Percentiles rank a stretch among this genome's conserved stretches.
Conservation (phyloP, 1,140 invertebrate species). For the Cephus cinctus region DNA sequence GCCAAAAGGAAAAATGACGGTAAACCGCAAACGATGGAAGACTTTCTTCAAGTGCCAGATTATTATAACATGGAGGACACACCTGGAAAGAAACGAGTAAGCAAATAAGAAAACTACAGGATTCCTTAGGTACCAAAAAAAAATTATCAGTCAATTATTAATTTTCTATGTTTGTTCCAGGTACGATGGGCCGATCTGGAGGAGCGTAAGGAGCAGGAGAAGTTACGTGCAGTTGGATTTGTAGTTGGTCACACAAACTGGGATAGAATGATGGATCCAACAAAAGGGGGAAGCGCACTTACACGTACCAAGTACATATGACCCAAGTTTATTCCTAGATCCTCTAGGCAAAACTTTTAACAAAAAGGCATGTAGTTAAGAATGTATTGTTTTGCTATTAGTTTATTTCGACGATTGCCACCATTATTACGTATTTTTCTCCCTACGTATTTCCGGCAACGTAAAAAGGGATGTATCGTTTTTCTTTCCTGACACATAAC, state of each 20-base stretch:
- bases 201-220: slow-evolving; percentile 84
- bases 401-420: background rate
- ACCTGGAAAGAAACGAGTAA: slow-evolving; percentile 88
- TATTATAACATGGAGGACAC: slow-evolving; percentile 65
- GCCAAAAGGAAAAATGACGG: slow-evolving; percentile 58
- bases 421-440: background rate
- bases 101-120: slow-evolving; percentile 28
- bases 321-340: slow-evolving; percentile 23
- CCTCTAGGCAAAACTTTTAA: slow-evolving; percentile 11
- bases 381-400: background rate
- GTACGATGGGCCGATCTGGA: slow-evolving; percentile 97
- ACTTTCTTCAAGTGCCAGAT: slow-evolving; percentile 87
- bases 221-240: slow-evolving; percentile 90
- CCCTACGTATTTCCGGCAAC: slow-evolving; percentile 1
- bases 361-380: slow-evolving; percentile 9
- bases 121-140: background rate
- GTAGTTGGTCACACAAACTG: slow-evolving; percentile 94
- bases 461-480: no score
- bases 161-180: slow-evolving; percentile 55
- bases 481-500: no score
- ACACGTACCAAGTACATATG: slow-evolving; percentile 92
- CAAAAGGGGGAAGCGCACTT: slow-evolving; percentile 81
- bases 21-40: slow-evolving; percentile 74
- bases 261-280: slow-evolving; percentile 90
- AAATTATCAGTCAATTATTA: slow-evolving; percentile 2